Evolutionary conservation across 2,113 vertebrate genomes (phyloP).

Genomic region (Anser cygnoides): DNA sequence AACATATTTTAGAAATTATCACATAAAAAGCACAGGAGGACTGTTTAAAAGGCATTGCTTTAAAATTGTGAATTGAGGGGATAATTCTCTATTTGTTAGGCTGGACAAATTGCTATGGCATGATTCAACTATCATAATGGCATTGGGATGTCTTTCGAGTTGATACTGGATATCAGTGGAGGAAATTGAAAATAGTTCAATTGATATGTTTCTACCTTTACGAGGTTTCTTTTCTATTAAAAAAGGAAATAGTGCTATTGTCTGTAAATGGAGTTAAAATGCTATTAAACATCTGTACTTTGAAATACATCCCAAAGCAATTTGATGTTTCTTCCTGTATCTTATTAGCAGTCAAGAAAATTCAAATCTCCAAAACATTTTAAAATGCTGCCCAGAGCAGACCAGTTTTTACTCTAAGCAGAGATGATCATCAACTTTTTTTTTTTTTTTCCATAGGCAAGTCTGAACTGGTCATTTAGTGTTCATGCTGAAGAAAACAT

Average conservation of each 20-base stretch:
- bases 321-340: neutral
- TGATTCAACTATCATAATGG: neutral
- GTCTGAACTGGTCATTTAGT: constrained; percentile 13
- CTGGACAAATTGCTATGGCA: neutral
- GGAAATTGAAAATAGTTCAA: constrained; percentile 43
- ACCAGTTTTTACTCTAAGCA: neutral
- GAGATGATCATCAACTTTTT: neutral
- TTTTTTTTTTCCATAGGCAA: neutral
- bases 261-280: constrained; percentile 28
- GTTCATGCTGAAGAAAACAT: neutral
- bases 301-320: constrained; percentile 28
- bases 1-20: neutral
- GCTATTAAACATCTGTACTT: neutral
- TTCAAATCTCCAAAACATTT: neutral
- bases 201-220: constrained; percentile 32
- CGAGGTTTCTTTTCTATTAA: constrained; percentile 16
- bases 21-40: neutral
- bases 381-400: neutral
- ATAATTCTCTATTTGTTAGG: constrained; percentile 1
- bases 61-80: neutral
- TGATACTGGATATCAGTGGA: neutral
- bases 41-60: neutral
- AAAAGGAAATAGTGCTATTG: constrained; percentile 14
- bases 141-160: neutral
- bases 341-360: constrained; percentile 34